A percentile compares a stretch with the other conserved stretches of the same genome.
Evolutionary conservation across 2,888 invertebrate genomes (phyloP).

Genomic region (Noctua pronuba): DNA sequence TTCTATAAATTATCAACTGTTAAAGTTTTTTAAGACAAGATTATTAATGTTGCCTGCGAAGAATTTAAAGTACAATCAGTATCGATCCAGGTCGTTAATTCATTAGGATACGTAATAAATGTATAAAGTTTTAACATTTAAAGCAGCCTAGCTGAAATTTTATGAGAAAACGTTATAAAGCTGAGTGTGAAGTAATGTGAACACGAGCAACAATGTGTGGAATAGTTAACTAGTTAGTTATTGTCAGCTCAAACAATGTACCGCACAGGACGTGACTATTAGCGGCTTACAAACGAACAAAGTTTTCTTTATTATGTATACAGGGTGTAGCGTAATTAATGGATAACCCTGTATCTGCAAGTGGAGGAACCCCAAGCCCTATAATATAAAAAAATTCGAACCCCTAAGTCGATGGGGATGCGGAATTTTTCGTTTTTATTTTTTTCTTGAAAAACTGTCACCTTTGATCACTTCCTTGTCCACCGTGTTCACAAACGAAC

Average conservation of each 20-base stretch:
- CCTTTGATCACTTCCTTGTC: no score
- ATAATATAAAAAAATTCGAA: no score
- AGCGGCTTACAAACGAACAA: not conserved
- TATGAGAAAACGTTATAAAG: not conserved
- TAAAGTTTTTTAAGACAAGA: not conserved
- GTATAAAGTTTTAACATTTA: constrained; percentile 11
- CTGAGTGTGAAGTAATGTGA: not conserved
- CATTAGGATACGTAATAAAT: constrained; percentile 1
- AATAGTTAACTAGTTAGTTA: not conserved
- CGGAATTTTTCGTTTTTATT: no score
- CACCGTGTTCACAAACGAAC: no score
- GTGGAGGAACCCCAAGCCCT: no score
- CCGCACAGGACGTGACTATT: not conserved
- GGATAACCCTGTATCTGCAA: no score
- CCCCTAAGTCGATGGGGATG: no score
- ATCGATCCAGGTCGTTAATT: not conserved
- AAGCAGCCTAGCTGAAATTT: not conserved
- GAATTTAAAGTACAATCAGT: not conserved
- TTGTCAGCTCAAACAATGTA: not conserved
- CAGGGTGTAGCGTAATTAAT: no score
- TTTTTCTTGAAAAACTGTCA: no score
- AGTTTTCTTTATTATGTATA: no score
- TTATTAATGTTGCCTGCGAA: not conserved
- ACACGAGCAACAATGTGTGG: not conserved
- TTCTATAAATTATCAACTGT: not conserved